Evolutionary conservation across 2,113 vertebrate genomes (phyloP).

Genomic region (Seriola aureovittata): DNA sequence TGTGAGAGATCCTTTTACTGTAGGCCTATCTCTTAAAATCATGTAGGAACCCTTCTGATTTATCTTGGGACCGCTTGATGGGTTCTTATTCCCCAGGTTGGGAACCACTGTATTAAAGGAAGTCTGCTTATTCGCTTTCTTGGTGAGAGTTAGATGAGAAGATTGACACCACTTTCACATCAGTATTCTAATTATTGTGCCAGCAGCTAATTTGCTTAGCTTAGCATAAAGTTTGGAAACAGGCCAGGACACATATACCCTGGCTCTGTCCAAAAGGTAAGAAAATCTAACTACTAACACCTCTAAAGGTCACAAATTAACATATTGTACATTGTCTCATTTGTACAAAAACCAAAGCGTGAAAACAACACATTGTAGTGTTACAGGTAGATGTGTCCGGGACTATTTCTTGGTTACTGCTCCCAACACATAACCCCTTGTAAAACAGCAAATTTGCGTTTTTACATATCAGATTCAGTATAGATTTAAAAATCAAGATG

Average conservation of each 20-base stretch:
- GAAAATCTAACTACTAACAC: background rate
- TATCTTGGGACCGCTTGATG: background rate
- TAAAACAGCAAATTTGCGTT: background rate
- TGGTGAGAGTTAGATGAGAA: background rate
- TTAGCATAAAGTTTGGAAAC: background rate
- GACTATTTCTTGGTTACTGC: too few relatives aligned
- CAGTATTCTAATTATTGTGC: background rate
- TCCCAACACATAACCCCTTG: too few relatives aligned
- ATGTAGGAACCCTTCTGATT: background rate
- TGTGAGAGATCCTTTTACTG: background rate
- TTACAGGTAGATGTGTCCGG: too few relatives aligned
- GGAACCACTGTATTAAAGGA: conserved; percentile 11
- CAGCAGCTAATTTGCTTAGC: background rate
- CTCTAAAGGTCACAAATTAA: background rate
- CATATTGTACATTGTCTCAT: background rate
- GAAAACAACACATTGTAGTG: background rate
- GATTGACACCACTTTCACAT: background rate
- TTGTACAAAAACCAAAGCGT: background rate
- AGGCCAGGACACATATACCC: background rate
- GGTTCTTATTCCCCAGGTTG: background rate
- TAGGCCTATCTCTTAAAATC: background rate
- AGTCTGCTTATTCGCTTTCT: background rate
- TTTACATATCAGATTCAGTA: background rate
- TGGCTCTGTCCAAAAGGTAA: background rate
- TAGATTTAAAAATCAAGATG: background rate